These are phyloP conservation scores for Platyura marginata DNA, from an alignment of 1,140 invertebrate genomes.

Conservation along the genomic window DNA sequence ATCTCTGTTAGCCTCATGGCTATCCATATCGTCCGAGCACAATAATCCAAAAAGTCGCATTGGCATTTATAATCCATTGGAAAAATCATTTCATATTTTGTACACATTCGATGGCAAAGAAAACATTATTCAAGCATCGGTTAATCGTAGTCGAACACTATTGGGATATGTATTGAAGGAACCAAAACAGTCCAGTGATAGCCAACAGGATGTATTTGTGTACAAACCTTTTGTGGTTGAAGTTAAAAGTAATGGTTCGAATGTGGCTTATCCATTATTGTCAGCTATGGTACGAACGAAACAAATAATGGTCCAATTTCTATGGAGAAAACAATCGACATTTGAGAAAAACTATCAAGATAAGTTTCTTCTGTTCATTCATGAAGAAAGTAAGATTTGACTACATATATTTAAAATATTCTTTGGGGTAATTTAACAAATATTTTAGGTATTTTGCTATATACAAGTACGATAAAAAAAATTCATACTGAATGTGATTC, in stretches of 20 bases:
- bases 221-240: constrained; percentile 39
- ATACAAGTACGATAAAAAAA: constrained; percentile 13
- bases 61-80: constrained; percentile 30
- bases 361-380: constrained; percentile 54
- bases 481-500: constrained; percentile 20
- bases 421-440: constrained; percentile 4
- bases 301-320: constrained; percentile 60
- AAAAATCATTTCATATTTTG: constrained; percentile 35
- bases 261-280: constrained; percentile 30
- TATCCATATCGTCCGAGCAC: constrained; percentile 24
- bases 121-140: constrained; percentile 59
- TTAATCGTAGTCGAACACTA: constrained; percentile 44
- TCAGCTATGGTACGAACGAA: constrained; percentile 29
- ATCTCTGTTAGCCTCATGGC: constrained; percentile 47
- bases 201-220: constrained; percentile 9
- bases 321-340: constrained; percentile 45
- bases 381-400: constrained; percentile 50
- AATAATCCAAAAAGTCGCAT: constrained; percentile 25
- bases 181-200: too few relatives aligned
- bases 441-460: constrained; percentile 15
- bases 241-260: constrained; percentile 30
- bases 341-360: constrained; percentile 37
- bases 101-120: constrained; percentile 38
- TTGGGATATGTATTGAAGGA: constrained; percentile 44
- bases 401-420: constrained; percentile 2